A percentile compares a stretch with the other conserved stretches of the same genome.
These are phyloP conservation scores for Vanessa atalanta DNA, from an alignment of 1,140 invertebrate species.

Conservation along the genomic window DNA sequence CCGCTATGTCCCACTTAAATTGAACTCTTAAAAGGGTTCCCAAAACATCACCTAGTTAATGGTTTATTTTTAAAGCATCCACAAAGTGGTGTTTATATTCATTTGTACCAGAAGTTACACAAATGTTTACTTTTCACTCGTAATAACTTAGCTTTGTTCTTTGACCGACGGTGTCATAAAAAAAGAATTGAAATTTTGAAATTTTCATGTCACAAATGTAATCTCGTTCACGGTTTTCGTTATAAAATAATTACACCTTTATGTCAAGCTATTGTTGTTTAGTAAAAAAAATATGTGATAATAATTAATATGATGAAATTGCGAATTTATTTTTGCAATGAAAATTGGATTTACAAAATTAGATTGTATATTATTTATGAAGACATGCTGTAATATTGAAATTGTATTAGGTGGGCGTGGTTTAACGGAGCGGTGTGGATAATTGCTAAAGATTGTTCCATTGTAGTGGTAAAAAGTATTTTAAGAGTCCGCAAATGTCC, in stretches of 20 bases:
- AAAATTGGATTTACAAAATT: background rate
- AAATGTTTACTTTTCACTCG: slow-evolving; percentile 30
- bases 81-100: slow-evolving; percentile 26
- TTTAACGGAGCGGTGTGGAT: slow-evolving; percentile 8
- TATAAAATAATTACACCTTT: too few relatives aligned
- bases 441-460: slow-evolving; percentile 5
- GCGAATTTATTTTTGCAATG: background rate
- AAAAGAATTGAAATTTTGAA: slow-evolving; percentile 5
- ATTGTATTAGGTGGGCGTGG: background rate
- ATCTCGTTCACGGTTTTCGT: too few relatives aligned
- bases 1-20: slow-evolving; percentile 20
- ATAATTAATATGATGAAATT: too few relatives aligned
- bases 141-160: slow-evolving; percentile 31
- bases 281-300: background rate
- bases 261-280: background rate
- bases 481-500: too few relatives aligned
- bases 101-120: slow-evolving; percentile 7
- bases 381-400: slow-evolving; percentile 4
- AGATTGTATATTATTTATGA: background rate
- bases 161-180: slow-evolving; percentile 26
- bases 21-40: slow-evolving; percentile 29
- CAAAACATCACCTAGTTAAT: slow-evolving; percentile 29
- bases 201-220: background rate
- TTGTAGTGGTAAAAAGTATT: too few relatives aligned
- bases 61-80: slow-evolving; percentile 35